Percentiles rank a stretch among this genome's conserved stretches.
Evolutionary conservation across 2,888 invertebrate genomes (phyloP).

Genomic region (Sepiola atlantica): DNA sequence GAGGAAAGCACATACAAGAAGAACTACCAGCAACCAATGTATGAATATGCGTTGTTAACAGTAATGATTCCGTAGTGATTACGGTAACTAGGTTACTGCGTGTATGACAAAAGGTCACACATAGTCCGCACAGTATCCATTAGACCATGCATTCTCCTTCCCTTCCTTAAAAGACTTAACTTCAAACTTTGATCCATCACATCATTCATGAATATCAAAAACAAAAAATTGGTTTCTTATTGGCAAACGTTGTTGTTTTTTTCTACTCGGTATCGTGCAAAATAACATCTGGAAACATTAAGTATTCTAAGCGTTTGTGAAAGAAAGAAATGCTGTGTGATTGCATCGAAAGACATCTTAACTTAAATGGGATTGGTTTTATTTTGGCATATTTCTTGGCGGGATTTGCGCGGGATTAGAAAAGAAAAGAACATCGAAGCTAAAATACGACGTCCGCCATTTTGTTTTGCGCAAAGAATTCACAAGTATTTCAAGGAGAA

Average conservation of each 20-base stretch:
- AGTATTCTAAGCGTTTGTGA: background rate
- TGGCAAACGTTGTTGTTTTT: background rate
- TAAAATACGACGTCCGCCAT: background rate
- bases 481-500: background rate
- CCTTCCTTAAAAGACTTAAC: background rate
- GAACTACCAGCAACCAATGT: no score
- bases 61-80: no score
- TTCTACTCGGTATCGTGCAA: background rate
- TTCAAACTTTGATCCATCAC: background rate
- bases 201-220: background rate
- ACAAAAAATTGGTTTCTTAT: background rate
- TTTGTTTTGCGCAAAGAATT: background rate
- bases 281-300: slow-evolving; percentile 32
- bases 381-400: background rate
- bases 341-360: background rate
- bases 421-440: background rate
- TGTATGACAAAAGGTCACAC: no score
- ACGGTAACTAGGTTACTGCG: no score
- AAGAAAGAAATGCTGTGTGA: background rate
- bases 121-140: no score
- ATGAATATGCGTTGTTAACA: no score
- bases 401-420: background rate
- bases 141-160: no score
- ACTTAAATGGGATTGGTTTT: background rate
- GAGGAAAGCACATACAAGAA: no score